These are phyloP conservation scores for Saccostrea cuccullata DNA, from an alignment of 1,140 invertebrate genomes.

Conservation along the genomic window DNA sequence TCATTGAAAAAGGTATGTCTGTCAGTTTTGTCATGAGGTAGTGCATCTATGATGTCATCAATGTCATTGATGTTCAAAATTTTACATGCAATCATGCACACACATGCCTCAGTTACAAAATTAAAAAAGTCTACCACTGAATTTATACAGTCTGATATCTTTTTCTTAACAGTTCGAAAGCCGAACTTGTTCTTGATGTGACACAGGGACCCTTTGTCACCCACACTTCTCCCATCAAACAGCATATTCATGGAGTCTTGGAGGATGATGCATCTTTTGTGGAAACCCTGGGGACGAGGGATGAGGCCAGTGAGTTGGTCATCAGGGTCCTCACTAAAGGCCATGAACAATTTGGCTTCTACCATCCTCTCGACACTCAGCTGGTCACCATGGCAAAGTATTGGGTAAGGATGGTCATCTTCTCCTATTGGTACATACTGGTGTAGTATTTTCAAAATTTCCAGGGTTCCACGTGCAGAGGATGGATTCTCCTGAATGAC, in stretches of 20 bases:
- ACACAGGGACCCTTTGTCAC: conserved; percentile 4
- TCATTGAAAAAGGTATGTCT: no score
- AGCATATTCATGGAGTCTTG: conserved; percentile 43
- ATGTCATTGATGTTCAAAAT: no score
- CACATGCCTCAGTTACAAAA: no score
- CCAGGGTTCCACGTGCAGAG: conserved; percentile 41
- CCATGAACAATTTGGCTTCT: conserved; percentile 42
- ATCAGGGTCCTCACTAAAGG: conserved; percentile 31
- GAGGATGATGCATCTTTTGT: no score
- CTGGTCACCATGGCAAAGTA: conserved; percentile 36
- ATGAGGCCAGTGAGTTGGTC: conserved; percentile 16
- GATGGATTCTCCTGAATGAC: conserved; percentile 52
- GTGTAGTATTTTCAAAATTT: conserved; percentile 51
- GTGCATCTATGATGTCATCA: no score
- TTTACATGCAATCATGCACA: no score
- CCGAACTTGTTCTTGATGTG: conserved; percentile 40
- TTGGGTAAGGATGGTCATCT: conserved; percentile 33
- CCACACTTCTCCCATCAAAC: conserved; percentile 24
- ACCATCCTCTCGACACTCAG: conserved; percentile 43
- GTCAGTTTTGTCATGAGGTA: no score
- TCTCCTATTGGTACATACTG: conserved; percentile 9
- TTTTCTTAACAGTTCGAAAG: conserved; percentile 34
- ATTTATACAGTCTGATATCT: conserved; percentile 39
- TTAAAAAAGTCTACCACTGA: no score
- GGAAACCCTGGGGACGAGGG: conserved; percentile 43